Conservation (phyloP, 92 coral and sea anemone species). For the Montipora capitata region DNA sequence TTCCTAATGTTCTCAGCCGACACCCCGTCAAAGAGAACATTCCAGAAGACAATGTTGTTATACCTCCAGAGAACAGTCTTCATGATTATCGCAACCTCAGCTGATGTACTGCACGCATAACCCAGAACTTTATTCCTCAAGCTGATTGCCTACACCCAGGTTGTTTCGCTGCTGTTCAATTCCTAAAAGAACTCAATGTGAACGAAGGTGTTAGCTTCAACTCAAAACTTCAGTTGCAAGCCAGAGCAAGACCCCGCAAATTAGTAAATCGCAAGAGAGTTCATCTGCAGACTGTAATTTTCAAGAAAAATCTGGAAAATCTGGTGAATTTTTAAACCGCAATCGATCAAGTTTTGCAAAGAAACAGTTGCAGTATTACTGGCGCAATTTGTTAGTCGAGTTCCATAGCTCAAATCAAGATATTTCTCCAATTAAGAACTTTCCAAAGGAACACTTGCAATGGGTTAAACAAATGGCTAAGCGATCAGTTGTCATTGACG, state of each 20-base stretch:
- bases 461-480: too few relatives aligned
- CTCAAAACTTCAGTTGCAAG: background rate
- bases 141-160: conserved; percentile 11
- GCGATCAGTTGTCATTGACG: too few relatives aligned
- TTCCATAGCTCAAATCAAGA: too few relatives aligned
- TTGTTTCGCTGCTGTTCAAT: conserved; percentile 9
- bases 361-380: too few relatives aligned
- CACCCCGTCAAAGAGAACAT: conserved; percentile 14
- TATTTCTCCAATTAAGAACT: too few relatives aligned
- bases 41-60: conserved; percentile 22
- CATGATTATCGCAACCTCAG: conserved; percentile 27
- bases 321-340: too few relatives aligned
- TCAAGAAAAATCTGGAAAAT: background rate
- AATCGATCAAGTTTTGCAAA: too few relatives aligned
- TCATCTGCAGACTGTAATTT: conserved; percentile 6
- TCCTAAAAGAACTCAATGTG: conserved; percentile 3
- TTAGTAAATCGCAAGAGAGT: conserved; percentile 6
- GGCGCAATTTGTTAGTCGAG: too few relatives aligned
- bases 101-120: conserved; percentile 39
- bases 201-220: background rate
- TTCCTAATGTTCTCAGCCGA: conserved; percentile 56
- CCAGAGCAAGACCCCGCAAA: conserved; percentile 16
- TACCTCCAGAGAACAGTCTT: conserved; percentile 38
- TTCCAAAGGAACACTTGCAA: too few relatives aligned
- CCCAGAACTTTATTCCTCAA: conserved; percentile 24